Base-by-base conservation (phyloP, 2,113 vertebrate genomes). In the Melanerpes aurifrons region DNA sequence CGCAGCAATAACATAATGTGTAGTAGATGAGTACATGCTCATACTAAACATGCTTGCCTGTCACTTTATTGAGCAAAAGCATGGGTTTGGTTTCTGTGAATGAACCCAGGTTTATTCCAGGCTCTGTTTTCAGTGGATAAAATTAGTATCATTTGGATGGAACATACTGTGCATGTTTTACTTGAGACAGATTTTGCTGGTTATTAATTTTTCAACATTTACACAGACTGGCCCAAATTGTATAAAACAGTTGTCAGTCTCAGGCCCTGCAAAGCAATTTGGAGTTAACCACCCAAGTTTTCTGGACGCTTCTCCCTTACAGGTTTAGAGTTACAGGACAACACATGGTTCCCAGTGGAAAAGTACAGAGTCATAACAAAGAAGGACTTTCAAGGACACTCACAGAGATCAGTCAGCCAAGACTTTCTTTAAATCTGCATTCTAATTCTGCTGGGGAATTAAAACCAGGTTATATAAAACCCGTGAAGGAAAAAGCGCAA, bases 271-370 rank as follows among this genome's bases (percentile, higher is more conserved):
- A 84, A 96, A 97, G 96, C 64, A 95, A 77, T 96, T 96, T 83
- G 96, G 87, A 82, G 94, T 96, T 96, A 91, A 88, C 63, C 35
- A 37, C 75, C 24, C 64, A 79, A 79, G 58, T 90, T 97, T 96
- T 96, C 64, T 88, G 94, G 90, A 95, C 87, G 90, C 75, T 95
- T 79, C 9, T 54, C 54, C 91, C 56, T 66, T 74, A 83, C 1
- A 58, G 94, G 63, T 94, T 97, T 95, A 94, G 73, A 86, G 87
- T 95, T 96, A 96, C 80, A 94, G 90, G 87, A 90, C 90, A 96
- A 92, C 87, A 94, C 92, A 12, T 78, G 77, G 88, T 92, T 93
- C 75, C 84, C 91, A 73, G 90, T 56, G 87, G 94, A 94, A 96
- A 96, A 97, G 16, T 92, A 47, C 67, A 47, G 9, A 69, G 10